Base-by-base conservation (phyloP, 2,888 invertebrate genomes). In the Rhagophthalmus giganteus region DNA sequence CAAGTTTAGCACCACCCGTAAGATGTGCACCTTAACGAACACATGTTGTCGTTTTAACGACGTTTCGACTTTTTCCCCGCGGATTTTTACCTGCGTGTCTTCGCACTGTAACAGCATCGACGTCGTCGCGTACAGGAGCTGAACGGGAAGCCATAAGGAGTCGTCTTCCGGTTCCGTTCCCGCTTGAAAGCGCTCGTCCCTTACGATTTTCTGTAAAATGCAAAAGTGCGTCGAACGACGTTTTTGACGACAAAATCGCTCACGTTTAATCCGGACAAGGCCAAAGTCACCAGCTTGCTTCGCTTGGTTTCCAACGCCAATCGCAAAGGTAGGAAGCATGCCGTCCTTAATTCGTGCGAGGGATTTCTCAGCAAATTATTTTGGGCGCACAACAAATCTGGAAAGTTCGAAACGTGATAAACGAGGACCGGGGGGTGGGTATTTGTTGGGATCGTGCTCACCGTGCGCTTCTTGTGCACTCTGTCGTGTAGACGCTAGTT, bases 81-180 rank as follows among this genome's bases (percentile, higher is more conserved):
- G 6, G 3, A 5, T 34, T 1, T 16, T 25, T 65, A 92, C 93
- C 74, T 95, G 94, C 0, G 90, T 88, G 60, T 96, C 94, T 66
- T 94, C 94, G 44, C 89, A 78, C 67, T 91, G 85, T 58, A 85
- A 81, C 64, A 87, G 81, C 67, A 90, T 85, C 0, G 87, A 87
- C 12, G 88, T 85, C 41, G 95, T 90, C 1, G 94, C 87, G 58
- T 89, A 85, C 25, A 96, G 79, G 46, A 96, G 80, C 74, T 96
- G 96, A 1, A 93, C 89, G 2, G 95, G 94, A 68, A 95, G 79
- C 94, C 94, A 94, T 32, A 91, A 78, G 0, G 92, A 92, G 75
- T 94, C 94, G 71, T 92, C 90, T 75, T 94, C 94, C 1, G 90
- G 90, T 70, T 94, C 94, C 58, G 89, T 84, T 13, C 90, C 90